A percentile compares a stretch with the other conserved stretches of the same genome.
phyloP scores from a whole-genome alignment of 1,140 invertebrate genomes.

The Trichonephila clavipes region DNA sequence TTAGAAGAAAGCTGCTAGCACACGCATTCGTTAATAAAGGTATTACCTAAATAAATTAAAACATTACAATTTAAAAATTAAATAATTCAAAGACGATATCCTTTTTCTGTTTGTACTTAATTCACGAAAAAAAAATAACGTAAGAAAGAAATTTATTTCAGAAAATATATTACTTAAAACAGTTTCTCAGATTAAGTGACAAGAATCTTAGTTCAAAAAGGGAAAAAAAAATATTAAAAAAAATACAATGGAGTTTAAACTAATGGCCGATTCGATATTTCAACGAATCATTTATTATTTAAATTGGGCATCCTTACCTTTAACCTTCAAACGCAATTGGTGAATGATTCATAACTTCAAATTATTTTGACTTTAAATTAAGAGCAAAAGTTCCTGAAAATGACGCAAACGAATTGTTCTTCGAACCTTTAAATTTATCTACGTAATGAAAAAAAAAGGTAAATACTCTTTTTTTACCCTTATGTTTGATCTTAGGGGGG shows the following conservation, averaged over 20 bases:
- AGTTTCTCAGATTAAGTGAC: too few relatives aligned
- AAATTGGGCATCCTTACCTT: background rate
- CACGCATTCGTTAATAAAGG: too few relatives aligned
- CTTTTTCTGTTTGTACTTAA: too few relatives aligned
- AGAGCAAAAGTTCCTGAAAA: slow-evolving; percentile 7
- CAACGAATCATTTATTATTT: background rate
- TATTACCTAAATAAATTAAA: too few relatives aligned
- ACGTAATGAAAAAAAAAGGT: slow-evolving; percentile 4
- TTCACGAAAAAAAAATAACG: too few relatives aligned
- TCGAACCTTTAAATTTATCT: background rate
- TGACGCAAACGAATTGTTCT: slow-evolving; percentile 30
- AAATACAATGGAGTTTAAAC: background rate
- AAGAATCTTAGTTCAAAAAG: background rate
- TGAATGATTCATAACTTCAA: slow-evolving; percentile 41
- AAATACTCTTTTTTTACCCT: background rate
- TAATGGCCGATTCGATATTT: background rate
- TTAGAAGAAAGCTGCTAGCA: too few relatives aligned
- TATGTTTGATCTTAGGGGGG: background rate
- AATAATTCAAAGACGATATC: too few relatives aligned
- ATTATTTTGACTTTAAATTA: slow-evolving; percentile 9
- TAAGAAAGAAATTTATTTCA: too few relatives aligned
- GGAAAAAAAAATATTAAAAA: too few relatives aligned
- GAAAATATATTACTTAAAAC: too few relatives aligned
- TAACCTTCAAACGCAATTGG: slow-evolving; percentile 13
- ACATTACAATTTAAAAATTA: too few relatives aligned